phyloP scores from a whole-genome alignment of 92 coral and sea anemone species.

The Palythoa grandis region DNA sequence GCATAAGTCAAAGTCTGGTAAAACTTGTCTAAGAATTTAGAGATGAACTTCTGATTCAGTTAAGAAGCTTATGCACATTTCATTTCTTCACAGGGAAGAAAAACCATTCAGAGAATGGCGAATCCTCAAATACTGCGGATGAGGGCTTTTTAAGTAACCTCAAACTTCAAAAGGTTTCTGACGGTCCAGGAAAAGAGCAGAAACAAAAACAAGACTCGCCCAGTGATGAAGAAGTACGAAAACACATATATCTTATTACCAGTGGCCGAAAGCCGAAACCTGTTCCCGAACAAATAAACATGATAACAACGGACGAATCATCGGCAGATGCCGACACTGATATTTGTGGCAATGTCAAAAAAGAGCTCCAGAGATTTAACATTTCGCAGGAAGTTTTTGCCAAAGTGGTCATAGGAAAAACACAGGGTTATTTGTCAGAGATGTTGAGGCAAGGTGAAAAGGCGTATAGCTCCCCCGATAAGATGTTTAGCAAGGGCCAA shows the following conservation, averaged over 20 bases:
- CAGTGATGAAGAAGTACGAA: constrained; percentile 60
- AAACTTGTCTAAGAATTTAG: not conserved
- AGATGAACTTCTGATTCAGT: constrained; percentile 18
- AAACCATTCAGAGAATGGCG: constrained; percentile 56
- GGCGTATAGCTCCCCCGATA: constrained; percentile 76
- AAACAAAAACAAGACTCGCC: constrained; percentile 57
- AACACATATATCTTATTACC: constrained; percentile 76
- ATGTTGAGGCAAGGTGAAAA: constrained; percentile 88
- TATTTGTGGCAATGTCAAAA: constrained; percentile 75
- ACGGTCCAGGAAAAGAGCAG: constrained; percentile 43
- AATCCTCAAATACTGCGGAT: constrained; percentile 48
- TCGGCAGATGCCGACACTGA: constrained; percentile 33
- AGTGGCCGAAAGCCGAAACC: constrained; percentile 60
- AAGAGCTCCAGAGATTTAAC: constrained; percentile 79
- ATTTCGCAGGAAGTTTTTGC: constrained; percentile 93
- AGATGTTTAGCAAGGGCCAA: constrained; percentile 78
- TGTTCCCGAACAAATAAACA: constrained; percentile 49
- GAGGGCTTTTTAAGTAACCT: constrained; percentile 65
- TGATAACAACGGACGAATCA: constrained; percentile 48
- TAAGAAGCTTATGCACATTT: constrained; percentile 57
- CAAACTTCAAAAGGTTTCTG: constrained; percentile 65
- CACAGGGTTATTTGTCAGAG: constrained; percentile 91
- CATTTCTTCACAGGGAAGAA: constrained; percentile 75
- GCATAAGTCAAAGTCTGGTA: not conserved
- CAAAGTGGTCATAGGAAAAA: constrained; percentile 86